Base-by-base conservation (phyloP, 1,140 invertebrate species). In the Nymphalis io region DNA sequence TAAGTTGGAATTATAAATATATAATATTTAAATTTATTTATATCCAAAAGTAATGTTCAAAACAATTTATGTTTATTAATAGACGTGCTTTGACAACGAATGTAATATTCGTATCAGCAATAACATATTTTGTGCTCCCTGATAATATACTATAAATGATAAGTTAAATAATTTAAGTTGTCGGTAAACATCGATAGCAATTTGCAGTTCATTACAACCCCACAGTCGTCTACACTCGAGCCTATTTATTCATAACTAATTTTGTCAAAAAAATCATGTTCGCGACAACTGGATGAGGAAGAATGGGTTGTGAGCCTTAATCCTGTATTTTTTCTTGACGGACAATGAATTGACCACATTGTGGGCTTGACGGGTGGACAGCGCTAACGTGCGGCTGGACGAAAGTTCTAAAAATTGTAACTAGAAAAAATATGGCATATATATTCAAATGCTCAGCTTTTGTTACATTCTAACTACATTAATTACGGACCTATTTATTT, bases 171-270 rank as follows among this genome's bases (percentile, higher is more conserved):
- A 33, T 33, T 33, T 44, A 3, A 1, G 3, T 0, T 44, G 4
- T 44, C 40, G 40, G 20, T 48, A 27, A 21, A 15, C 13, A 68
- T 60, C 33, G 60, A 62, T 51, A 42, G 55, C 5, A 55, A 51
- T 10, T 51, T 21, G 8, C 4, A 51, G 12, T 62, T 16, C 13
- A 1, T 8, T 20, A 20, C 55, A 58, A 59, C 72, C 13, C 62
- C n/a, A 66, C 6, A 38, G 21, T 16, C n/a, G 48, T 42, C 55
- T 48, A 23, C 65, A 75, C 65, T 78, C 66, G 70, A 78, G 76
- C 80, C 80, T 79, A 80, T 79, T 80, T 84, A 84, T 84, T 87
- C 83, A 80, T 81, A 78, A 79, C 78, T 83, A 86, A 84, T 86
- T 82, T 84, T 78, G 55, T 46, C 15, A 40, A 76, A 81, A 87